Evolutionary conservation across 2,113 vertebrate genomes (phyloP).

Genomic region (Urocolius indicus): DNA sequence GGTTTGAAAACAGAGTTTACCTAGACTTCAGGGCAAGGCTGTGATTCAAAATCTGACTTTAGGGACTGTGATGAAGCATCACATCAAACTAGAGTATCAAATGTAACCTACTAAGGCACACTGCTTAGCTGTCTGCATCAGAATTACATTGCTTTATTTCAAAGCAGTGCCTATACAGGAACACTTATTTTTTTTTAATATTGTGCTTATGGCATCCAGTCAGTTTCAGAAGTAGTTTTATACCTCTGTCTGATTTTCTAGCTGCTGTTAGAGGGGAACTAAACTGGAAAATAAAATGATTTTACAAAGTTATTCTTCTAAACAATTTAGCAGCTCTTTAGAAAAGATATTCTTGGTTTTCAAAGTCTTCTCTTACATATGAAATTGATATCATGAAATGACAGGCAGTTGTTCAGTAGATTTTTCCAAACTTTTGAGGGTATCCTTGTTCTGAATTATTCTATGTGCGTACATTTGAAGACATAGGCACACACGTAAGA

Average conservation of each 20-base stretch:
- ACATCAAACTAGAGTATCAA: neutral
- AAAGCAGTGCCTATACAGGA: neutral
- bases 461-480: rapidly evolving
- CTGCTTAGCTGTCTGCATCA: neutral
- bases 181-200: neutral
- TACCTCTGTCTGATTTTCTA: neutral
- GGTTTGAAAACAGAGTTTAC: neutral
- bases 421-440: neutral
- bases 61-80: neutral
- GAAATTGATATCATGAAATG: neutral
- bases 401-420: neutral
- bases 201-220: neutral
- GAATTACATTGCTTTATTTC: neutral
- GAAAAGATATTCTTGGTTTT: neutral
- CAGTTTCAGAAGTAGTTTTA: neutral
- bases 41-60: neutral
- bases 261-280: neutral
- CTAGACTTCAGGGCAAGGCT: neutral
- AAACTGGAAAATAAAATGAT: neutral
- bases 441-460: neutral
- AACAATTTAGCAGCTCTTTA: neutral
- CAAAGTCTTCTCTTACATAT: neutral
- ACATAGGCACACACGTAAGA: neutral
- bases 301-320: neutral
- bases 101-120: neutral